A percentile compares a stretch with the other conserved stretches of the same genome.
These are phyloP conservation scores for Drosophila peninsularis DNA, from an alignment of 2,888 invertebrate genomes.

Conservation along the genomic window DNA sequence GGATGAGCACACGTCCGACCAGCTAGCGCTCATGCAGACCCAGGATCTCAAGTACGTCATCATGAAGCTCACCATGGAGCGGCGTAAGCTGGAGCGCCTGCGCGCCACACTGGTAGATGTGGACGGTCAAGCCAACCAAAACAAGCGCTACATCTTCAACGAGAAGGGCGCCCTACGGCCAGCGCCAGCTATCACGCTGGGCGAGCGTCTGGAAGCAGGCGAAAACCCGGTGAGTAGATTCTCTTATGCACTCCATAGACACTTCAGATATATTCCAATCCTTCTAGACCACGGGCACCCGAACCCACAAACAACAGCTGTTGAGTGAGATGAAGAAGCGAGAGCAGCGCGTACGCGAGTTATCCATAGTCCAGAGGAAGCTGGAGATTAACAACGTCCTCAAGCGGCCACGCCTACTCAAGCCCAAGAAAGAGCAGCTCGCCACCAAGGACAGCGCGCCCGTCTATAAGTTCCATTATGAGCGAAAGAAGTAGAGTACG, in stretches of 20 bases:
- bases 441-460: conserved; percentile 90
- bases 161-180: conserved; percentile 86
- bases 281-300: background rate
- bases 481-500: conserved; percentile 86
- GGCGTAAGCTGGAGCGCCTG: conserved; percentile 88
- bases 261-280: background rate
- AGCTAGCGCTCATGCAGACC: conserved; percentile 94
- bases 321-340: conserved; percentile 91
- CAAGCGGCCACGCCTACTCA: conserved; percentile 87
- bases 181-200: conserved; percentile 83
- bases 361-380: conserved; percentile 91
- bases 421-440: conserved; percentile 88
- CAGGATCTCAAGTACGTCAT: conserved; percentile 96
- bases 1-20: conserved; percentile 92
- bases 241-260: no score
- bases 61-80: conserved; percentile 93
- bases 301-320: conserved; percentile 85
- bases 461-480: conserved; percentile 92
- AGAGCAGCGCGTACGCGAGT: conserved; percentile 90
- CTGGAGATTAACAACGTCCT: conserved; percentile 90
- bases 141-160: conserved; percentile 92
- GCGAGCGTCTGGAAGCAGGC: conserved; percentile 88
- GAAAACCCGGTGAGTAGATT: conserved; percentile 24
- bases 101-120: conserved; percentile 93
- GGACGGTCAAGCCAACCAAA: conserved; percentile 89